A percentile compares a stretch with the other conserved stretches of the same genome.
phyloP scores from a whole-genome alignment of 2,888 invertebrate species.

The Mimas tiliae region DNA sequence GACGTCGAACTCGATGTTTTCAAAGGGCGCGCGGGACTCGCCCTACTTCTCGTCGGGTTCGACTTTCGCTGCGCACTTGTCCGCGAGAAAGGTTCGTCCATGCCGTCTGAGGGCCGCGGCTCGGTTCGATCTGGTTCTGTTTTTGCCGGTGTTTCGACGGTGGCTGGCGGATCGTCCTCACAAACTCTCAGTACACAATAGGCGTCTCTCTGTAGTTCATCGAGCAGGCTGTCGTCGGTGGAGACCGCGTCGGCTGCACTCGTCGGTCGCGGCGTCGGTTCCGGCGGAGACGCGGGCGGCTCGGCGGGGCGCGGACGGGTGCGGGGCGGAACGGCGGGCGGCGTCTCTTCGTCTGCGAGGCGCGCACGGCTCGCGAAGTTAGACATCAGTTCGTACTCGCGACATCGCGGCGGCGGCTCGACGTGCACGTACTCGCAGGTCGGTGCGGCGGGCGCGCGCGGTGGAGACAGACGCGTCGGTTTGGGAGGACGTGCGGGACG shows the following conservation, averaged over 20 bases:
- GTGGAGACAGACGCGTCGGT: slow-evolving; percentile 67
- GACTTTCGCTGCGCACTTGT: slow-evolving; percentile 76
- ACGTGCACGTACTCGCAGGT: slow-evolving; percentile 59
- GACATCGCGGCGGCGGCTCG: slow-evolving; percentile 57
- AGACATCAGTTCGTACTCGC: slow-evolving; percentile 78
- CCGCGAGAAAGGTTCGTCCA: slow-evolving; percentile 67
- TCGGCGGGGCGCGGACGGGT: slow-evolving; percentile 42
- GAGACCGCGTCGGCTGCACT: slow-evolving; percentile 75
- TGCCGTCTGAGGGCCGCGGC: slow-evolving; percentile 32
- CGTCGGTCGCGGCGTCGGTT: slow-evolving; percentile 74
- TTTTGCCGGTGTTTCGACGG: neutral
- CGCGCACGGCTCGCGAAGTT: slow-evolving; percentile 68
- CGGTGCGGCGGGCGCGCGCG: slow-evolving; percentile 51
- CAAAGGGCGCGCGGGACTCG: slow-evolving; percentile 58
- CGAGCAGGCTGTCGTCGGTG: slow-evolving; percentile 75
- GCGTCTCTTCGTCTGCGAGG: slow-evolving; percentile 50
- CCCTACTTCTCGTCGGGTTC: slow-evolving; percentile 71
- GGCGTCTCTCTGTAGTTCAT: slow-evolving; percentile 72
- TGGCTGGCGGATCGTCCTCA: slow-evolving; percentile 64
- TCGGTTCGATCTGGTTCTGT: slow-evolving; percentile 40
- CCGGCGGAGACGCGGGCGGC: slow-evolving; percentile 74
- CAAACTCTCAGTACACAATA: slow-evolving; percentile 74
- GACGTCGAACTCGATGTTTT: slow-evolving; percentile 78
- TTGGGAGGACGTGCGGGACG: slow-evolving; percentile 74
- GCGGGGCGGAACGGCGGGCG: slow-evolving; percentile 68